Conservation (phyloP, 2,113 vertebrate genomes). For the Malurus alboscapulatus region DNA sequence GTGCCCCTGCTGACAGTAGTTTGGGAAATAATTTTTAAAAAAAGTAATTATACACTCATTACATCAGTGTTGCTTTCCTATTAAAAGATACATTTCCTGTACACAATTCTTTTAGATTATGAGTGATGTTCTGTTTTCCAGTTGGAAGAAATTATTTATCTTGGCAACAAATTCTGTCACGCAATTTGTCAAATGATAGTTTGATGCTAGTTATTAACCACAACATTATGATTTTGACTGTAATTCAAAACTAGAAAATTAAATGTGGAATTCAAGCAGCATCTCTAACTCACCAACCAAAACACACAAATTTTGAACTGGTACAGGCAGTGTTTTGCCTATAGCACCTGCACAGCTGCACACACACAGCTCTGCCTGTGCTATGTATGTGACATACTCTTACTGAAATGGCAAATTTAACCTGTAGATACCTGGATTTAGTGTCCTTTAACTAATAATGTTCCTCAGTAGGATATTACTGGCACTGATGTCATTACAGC, state of each 20-base stretch:
- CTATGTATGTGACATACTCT: neutral
- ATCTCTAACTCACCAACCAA: neutral
- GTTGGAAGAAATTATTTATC: slow-evolving; percentile 21
- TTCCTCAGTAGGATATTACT: neutral
- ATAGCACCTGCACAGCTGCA: neutral
- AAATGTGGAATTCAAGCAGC: neutral
- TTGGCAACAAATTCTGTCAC: neutral
- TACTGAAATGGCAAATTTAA: neutral
- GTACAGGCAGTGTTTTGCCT: neutral
- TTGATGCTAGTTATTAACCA: neutral
- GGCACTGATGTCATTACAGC: neutral
- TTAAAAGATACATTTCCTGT: neutral
- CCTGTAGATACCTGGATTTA: neutral
- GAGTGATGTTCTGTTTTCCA: slow-evolving; percentile 40
- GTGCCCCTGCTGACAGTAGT: neutral
- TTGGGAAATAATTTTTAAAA: neutral
- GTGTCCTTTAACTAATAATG: neutral
- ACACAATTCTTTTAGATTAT: neutral
- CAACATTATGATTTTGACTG: neutral
- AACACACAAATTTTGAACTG: neutral
- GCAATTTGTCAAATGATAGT: neutral
- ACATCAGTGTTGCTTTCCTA: neutral
- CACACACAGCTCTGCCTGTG: neutral
- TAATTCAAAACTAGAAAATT: slow-evolving; percentile 13
- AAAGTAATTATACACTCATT: slow-evolving; percentile 14